Base-by-base conservation (phyloP, 2,113 vertebrate species). In the Corythornis cristatus region DNA sequence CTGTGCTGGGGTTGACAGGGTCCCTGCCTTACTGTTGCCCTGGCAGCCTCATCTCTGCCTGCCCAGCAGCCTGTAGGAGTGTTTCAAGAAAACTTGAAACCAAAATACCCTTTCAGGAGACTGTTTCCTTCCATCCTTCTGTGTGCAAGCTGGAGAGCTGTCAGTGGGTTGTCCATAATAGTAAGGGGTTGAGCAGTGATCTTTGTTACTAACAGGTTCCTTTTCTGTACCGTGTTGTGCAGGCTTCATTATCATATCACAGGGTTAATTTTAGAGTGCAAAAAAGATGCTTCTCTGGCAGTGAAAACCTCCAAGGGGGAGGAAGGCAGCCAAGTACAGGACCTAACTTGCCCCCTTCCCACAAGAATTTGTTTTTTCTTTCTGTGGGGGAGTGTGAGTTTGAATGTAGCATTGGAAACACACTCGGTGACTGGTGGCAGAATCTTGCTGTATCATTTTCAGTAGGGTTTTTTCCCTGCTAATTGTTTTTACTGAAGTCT, bases 201-300 rank as follows among this genome's bases (percentile, higher is more conserved):
- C 88, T 75, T 78, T 82, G 35, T 84, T 73, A 50, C 46, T 72
- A 64, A 64, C 65, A 35, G 53, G 16, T 77, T 93, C 61, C 29
- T 77, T 57, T 78, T 65, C 86, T 61, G 73, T 73, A 35, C 73
- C 0, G 0, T 29, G n/a, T 84, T 94, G 53, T 81, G n/a, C 83
- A 46, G 66, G 29, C 66, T 93, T 89, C 26, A 21, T 68, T 84
- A 78, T 72, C 62, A 46, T 86, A 78, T 90, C 46, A 28, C 76
- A 61, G 26, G 45, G 50, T 92, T 96, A 90, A 94, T 95, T 95
- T 93, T 90, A 66, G 62, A 82, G 45, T 33, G 74, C 74, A 90
- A 70, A 92, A 75, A 96, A 84, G 89, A 86, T 90, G 86, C 83
- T 96, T 93, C 26, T 83, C 43, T 94, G 88, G 28, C 96, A 93